Percentiles rank a stretch among this genome's conserved stretches.
phyloP scores from a whole-genome alignment of 2,888 invertebrate species.

The Leucania comma region DNA sequence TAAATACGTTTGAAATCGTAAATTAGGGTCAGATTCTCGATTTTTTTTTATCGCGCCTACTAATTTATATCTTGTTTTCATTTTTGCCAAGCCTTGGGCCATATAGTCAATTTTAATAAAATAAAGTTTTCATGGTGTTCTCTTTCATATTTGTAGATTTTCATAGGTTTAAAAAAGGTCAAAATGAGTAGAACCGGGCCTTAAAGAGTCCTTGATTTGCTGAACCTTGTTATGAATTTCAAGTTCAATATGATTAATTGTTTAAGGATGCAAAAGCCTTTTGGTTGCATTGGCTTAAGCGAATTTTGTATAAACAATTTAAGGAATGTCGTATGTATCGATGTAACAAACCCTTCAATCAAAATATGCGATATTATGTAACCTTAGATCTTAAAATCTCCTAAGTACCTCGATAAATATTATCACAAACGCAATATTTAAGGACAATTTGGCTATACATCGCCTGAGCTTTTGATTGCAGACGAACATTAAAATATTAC shows the following conservation, averaged over 20 bases:
- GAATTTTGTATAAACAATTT: constrained; percentile 40
- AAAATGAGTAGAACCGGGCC: too few species aligned
- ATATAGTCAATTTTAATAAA: too few species aligned
- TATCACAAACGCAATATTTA: constrained; percentile 4
- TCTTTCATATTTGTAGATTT: too few species aligned
- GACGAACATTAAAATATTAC: constrained; percentile 13
- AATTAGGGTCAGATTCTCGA: too few species aligned
- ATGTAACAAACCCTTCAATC: constrained; percentile 2
- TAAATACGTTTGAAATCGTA: too few species aligned
- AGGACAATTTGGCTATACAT: constrained; percentile 8
- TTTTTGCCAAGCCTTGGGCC: too few species aligned
- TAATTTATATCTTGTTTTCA: too few species aligned
- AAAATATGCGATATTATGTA: constrained; percentile 6
- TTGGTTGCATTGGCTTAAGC: constrained; percentile 37
- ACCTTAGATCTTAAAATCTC: background rate
- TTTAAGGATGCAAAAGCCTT: constrained; percentile 47
- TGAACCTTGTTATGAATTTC: constrained; percentile 73
- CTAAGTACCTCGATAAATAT: background rate
- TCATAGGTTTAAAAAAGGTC: too few species aligned
- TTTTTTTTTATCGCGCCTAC: too few species aligned
- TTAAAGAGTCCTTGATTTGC: constrained; percentile 74
- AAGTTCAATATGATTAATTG: constrained; percentile 74
- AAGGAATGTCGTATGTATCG: constrained; percentile 13
- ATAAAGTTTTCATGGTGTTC: too few species aligned
- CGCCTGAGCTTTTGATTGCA: background rate